Percentiles rank a stretch among this genome's conserved stretches.
phyloP scores from a whole-genome alignment of 1,140 invertebrate species.

The Leptopilina boulardi region DNA sequence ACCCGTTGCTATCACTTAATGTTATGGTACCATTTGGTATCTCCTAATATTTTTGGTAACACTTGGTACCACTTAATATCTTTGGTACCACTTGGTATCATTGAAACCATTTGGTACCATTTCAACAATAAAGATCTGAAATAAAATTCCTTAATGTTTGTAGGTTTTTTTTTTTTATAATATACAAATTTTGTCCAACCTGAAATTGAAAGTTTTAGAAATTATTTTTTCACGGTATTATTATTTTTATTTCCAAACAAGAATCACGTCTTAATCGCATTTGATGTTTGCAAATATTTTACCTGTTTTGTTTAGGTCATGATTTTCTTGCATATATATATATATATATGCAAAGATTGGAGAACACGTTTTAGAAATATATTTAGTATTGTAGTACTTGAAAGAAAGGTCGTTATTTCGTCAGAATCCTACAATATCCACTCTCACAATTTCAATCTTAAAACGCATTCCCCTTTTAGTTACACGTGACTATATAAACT shows the following conservation, averaged over 20 bases:
- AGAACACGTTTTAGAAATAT: conserved; percentile 13
- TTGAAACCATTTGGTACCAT: too few relatives aligned
- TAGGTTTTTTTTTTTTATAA: too few relatives aligned
- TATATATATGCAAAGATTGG: conserved; percentile 8
- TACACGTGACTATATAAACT: not conserved
- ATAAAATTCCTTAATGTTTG: too few relatives aligned
- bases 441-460: not conserved
- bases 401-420: conserved; percentile 33
- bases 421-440: conserved; percentile 28
- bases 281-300: conserved; percentile 6
- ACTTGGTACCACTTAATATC: too few relatives aligned
- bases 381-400: not conserved
- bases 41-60: too few relatives aligned
- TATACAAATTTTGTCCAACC: too few relatives aligned
- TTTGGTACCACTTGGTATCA: too few relatives aligned
- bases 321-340: conserved; percentile 19
- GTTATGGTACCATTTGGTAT: too few relatives aligned
- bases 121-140: too few relatives aligned
- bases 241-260: not conserved
- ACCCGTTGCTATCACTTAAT: too few relatives aligned
- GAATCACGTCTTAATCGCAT: not conserved
- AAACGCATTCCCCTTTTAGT: conserved; percentile 13
- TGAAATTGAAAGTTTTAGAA: too few relatives aligned
- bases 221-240: not conserved
- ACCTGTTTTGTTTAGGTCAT: not conserved